Evolutionary conservation across 2,113 vertebrate species (phyloP), one percentile per base, ranked within the genome.

Genomic region (Leptodactylus fuscus): DNA sequence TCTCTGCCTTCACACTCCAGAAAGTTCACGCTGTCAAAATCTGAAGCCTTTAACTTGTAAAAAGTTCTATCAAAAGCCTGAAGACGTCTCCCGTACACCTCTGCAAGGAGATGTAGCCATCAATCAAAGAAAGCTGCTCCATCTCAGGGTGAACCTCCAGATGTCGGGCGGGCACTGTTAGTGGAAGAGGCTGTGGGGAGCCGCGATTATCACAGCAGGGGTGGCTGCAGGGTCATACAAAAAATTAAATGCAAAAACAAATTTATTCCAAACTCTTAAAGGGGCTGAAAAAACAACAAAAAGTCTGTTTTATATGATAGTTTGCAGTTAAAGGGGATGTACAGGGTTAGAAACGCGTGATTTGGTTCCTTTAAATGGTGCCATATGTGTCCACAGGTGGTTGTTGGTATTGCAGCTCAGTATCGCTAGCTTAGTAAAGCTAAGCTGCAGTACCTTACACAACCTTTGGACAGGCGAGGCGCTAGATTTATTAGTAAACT

Each of bases 1-100:
- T 75, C n/a, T 71, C 22, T 49, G 73, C 41, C 71, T 71, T 71
- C 22, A 71, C 69, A 46, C 38, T 48, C 8, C 20, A 44, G 8
- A 71, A 71, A 44, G 69, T 71, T 71, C 69, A 71, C 5, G n/a
- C 73, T 75, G 44, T 75, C 41, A 71, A 49, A 75, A 46, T 49
- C n/a, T 48, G 44, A 49, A 75, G 44, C 1, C 10, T 29, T 75
- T 44, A 48, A 27, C 44, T 18, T 8, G n/a, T 22, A 27, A 1
- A 48, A 29, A 49, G 73, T 75, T 75, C 13, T 49, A 75, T 75
- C 6, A 29, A 20, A 32, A 75, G 41, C n/a, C 29, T 5, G 2
- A 49, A 29, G 73, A 49, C 12, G 71, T 24, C 20, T 70, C 34
- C n/a, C 10, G 10, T 8, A 73, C 70, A 73, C 71, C 38, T 71